These are phyloP conservation scores for Aulostomus chinensis DNA, from an alignment of 2,797 vertebrate genomes.

Conservation along the genomic window DNA sequence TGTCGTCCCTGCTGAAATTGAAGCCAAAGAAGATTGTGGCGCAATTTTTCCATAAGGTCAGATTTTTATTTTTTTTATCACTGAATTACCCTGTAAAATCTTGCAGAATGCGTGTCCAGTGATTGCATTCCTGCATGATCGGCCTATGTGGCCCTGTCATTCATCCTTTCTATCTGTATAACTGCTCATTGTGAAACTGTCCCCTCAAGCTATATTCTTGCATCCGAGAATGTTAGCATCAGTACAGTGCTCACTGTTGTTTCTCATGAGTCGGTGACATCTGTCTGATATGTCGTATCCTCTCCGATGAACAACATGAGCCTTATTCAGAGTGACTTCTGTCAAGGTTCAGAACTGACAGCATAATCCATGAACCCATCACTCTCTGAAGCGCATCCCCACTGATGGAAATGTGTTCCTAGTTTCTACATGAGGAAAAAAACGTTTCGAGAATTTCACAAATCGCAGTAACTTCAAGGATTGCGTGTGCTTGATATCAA, in stretches of 20 bases:
- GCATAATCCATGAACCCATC: slow-evolving; percentile 12
- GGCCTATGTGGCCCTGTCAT: slow-evolving; percentile 65
- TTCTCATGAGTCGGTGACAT: slow-evolving; percentile 50
- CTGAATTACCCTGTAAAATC: slow-evolving; percentile 40
- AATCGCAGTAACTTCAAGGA: too few relatives aligned
- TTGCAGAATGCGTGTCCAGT: slow-evolving; percentile 43
- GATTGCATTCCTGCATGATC: slow-evolving; percentile 54
- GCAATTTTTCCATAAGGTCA: slow-evolving; percentile 25
- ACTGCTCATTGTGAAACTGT: slow-evolving; percentile 61
- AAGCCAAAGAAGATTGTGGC: slow-evolving; percentile 18
- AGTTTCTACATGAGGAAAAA: too few relatives aligned
- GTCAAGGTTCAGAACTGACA: slow-evolving; percentile 39
- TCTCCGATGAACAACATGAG: slow-evolving; percentile 58
- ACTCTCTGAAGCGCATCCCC: background rate
- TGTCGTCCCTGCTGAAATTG: slow-evolving; percentile 25
- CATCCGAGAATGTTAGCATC: slow-evolving; percentile 41
- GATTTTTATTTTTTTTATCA: slow-evolving; percentile 20
- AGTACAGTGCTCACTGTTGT: slow-evolving; percentile 71
- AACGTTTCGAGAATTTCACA: too few relatives aligned
- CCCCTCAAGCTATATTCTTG: slow-evolving; percentile 63
- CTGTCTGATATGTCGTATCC: slow-evolving; percentile 38
- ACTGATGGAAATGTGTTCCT: too few relatives aligned
- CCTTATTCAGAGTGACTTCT: slow-evolving; percentile 46
- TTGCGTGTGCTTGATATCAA: too few relatives aligned
- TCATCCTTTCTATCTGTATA: slow-evolving; percentile 54